Evolutionary conservation across 64 coral and sea anemone genomes (phyloP).

Genomic region (Astreopora myriophthalma): DNA sequence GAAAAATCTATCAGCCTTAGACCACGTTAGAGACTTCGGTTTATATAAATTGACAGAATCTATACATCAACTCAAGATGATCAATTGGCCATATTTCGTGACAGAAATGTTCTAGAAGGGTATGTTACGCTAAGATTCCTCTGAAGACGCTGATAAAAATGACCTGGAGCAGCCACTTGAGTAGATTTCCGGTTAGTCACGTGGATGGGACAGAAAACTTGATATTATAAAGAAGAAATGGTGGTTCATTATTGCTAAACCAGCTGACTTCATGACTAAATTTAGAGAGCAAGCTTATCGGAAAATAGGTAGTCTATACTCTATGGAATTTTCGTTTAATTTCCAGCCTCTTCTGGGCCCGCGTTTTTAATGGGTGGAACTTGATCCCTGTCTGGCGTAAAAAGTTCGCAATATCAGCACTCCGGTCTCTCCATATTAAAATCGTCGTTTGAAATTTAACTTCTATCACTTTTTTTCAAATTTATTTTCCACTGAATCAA

Average conservation of each 20-base stretch:
- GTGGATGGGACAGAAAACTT: background rate
- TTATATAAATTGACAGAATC: too few relatives aligned
- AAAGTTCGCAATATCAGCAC: background rate
- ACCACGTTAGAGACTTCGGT: too few relatives aligned
- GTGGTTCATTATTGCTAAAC: background rate
- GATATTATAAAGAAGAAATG: background rate
- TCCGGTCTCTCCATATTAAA: too few relatives aligned
- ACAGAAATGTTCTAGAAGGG: too few relatives aligned
- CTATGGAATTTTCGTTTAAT: background rate
- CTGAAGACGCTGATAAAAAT: background rate
- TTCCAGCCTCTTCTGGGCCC: background rate
- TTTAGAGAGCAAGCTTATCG: background rate
- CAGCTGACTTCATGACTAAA: background rate
- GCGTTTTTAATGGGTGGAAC: background rate
- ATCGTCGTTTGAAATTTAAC: background rate
- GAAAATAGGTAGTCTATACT: too few relatives aligned
- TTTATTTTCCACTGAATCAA: too few relatives aligned
- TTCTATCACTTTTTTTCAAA: too few relatives aligned
- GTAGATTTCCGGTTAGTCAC: background rate
- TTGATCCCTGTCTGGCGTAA: background rate
- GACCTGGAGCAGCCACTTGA: background rate
- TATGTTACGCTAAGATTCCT: too few relatives aligned
- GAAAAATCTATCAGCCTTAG: too few relatives aligned
- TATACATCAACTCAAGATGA: too few relatives aligned
- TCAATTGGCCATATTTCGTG: too few relatives aligned